A percentile compares a stretch with the other conserved stretches of the same genome.
Conservation (phyloP, 2,113 vertebrate species). For the Mesocricetus auratus region DNA sequence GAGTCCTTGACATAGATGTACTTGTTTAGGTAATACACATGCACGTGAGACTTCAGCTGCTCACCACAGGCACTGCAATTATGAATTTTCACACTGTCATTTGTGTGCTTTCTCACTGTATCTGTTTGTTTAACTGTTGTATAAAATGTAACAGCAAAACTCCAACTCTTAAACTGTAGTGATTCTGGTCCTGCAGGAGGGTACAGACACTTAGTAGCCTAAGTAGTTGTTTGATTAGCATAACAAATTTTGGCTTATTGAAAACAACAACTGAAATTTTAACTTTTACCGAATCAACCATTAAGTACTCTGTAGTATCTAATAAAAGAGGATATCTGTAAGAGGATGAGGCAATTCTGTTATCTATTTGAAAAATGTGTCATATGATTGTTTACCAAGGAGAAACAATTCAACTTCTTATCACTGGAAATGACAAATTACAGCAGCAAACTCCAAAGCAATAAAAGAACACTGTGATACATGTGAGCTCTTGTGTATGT, state of each 20-base stretch:
- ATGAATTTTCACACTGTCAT: not conserved
- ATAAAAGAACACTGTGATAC: not conserved
- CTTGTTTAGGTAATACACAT: not conserved
- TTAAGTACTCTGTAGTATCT: not conserved
- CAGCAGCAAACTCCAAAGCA: not conserved
- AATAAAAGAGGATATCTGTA: not conserved
- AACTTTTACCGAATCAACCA: not conserved
- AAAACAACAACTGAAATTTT: not conserved
- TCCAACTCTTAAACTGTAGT: constrained; percentile 32
- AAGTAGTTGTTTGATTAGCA: not conserved
- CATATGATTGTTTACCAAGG: not conserved
- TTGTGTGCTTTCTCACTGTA: not conserved
- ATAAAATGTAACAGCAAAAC: constrained; percentile 27
- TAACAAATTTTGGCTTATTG: not conserved
- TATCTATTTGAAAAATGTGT: not conserved
- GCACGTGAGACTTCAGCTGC: not conserved
- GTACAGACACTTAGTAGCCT: not conserved
- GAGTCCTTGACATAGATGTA: not conserved
- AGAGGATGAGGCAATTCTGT: not conserved
- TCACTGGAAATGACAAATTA: not conserved
- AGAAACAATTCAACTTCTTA: not conserved
- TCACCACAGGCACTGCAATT: not conserved
- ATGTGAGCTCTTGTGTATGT: too few species aligned
- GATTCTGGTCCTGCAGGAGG: not conserved
- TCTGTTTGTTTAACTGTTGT: not conserved